phyloP scores from a whole-genome alignment of 2,888 invertebrate genomes.

The Bedellia somnulentella region DNA sequence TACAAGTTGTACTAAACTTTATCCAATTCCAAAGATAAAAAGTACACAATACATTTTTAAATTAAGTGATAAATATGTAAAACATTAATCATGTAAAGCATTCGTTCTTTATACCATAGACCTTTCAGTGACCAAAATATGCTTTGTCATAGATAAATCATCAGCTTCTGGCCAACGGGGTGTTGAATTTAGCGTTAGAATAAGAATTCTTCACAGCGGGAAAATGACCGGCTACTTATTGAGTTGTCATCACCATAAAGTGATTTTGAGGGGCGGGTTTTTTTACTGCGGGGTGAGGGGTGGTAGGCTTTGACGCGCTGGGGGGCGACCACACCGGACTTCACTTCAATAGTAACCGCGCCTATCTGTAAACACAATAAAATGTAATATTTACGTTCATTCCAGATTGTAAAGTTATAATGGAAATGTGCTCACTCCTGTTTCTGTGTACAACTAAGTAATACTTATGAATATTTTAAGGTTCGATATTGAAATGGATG shows the following conservation, averaged over 20 bases:
- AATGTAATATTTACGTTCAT: constrained; percentile 51
- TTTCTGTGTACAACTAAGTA: too few species aligned
- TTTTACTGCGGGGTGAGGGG: constrained; percentile 23
- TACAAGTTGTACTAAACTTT: too few species aligned
- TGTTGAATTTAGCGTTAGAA: constrained; percentile 48
- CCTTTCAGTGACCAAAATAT: too few species aligned
- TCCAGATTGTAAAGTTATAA: constrained; percentile 16
- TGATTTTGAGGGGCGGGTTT: constrained; percentile 27
- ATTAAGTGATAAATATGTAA: too few species aligned
- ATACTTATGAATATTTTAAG: too few species aligned
- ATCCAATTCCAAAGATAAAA: too few species aligned
- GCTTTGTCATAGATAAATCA: constrained; percentile 46
- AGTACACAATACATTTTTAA: too few species aligned
- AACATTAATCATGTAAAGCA: too few species aligned
- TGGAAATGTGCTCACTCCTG: too few species aligned
- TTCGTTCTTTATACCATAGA: too few species aligned
- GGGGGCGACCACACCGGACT: constrained; percentile 51
- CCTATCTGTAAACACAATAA: constrained; percentile 54
- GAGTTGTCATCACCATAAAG: constrained; percentile 43
- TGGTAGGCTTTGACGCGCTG: constrained; percentile 29
- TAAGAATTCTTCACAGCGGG: constrained; percentile 23
- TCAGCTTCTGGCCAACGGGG: constrained; percentile 27
- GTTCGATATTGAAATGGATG: too few species aligned
- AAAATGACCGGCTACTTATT: constrained; percentile 28
- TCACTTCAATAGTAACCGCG: constrained; percentile 25